phyloP scores from a whole-genome alignment of 1,140 invertebrate species.

The Armadillidium nasatum region DNA sequence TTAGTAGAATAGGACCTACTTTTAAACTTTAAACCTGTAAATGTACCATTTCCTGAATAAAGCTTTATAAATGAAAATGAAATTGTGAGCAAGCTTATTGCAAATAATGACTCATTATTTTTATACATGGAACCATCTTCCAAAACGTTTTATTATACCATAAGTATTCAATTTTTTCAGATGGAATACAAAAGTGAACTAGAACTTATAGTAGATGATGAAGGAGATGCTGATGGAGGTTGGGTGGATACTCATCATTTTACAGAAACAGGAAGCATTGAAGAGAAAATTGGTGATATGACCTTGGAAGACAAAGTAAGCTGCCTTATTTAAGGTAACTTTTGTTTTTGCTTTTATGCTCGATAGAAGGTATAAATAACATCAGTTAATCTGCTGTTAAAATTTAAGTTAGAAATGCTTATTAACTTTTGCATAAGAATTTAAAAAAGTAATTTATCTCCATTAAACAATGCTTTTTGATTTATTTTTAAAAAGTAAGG shows the following conservation, averaged over 20 bases:
- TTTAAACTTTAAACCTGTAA: too few relatives aligned
- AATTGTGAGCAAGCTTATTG: too few relatives aligned
- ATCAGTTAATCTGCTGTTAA: too few relatives aligned
- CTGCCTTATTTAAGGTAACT: neutral
- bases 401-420: neutral
- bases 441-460: neutral
- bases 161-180: conserved; percentile 55
- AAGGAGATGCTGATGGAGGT: conserved; percentile 81
- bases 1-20: too few relatives aligned
- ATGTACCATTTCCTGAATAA: too few relatives aligned
- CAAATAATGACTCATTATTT: neutral
- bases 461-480: too few relatives aligned
- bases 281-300: conserved; percentile 59
- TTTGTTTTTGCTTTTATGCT: too few relatives aligned
- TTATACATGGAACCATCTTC: conserved; percentile 45
- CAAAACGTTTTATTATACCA: neutral
- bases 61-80: too few relatives aligned
- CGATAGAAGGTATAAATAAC: neutral
- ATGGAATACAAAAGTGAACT: conserved; percentile 86
- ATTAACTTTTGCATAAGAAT: neutral
- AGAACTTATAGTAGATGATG: conserved; percentile 70
- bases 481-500: too few relatives aligned
- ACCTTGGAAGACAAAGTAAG: conserved; percentile 57
- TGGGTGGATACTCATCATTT: conserved; percentile 99
- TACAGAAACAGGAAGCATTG: conserved; percentile 55